phyloP scores from a whole-genome alignment of 2,113 vertebrate species.

The Gambusia holbrooki region DNA sequence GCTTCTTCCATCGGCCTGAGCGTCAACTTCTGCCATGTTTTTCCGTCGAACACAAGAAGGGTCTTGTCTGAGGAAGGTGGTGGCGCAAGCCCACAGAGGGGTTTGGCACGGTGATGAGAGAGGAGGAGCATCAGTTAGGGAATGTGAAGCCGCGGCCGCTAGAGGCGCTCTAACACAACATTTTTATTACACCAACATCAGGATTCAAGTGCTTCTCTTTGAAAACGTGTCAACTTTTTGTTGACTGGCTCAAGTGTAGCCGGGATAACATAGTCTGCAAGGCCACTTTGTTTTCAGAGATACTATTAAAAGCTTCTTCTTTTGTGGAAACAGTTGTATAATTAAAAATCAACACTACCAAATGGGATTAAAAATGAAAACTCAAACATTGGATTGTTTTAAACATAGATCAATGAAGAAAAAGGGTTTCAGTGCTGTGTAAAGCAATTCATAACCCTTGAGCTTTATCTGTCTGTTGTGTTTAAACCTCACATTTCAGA shows the following conservation, averaged over 20 bases:
- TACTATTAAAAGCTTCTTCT: conserved; percentile 18
- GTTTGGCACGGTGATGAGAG: conserved; percentile 10
- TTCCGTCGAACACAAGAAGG: conserved; percentile 8
- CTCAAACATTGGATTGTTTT: background rate
- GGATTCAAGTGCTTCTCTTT: background rate
- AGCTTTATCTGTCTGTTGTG: background rate
- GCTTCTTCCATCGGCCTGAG: conserved; percentile 37
- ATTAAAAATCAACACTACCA: background rate
- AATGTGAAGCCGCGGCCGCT: conserved; percentile 33
- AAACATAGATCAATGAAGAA: background rate
- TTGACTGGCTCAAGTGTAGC: background rate
- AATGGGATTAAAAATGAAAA: background rate
- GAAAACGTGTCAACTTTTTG: background rate
- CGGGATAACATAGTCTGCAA: background rate
- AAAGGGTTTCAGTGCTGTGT: background rate
- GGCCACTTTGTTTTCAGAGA: background rate
- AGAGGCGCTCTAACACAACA: conserved; percentile 42
- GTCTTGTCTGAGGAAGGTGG: conserved; percentile 14
- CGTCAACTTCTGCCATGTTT: conserved; percentile 75
- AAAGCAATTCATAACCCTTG: background rate
- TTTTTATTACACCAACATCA: background rate
- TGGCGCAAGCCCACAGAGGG: background rate
- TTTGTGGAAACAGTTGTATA: background rate
- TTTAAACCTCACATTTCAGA: background rate
- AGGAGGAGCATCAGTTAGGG: conserved; percentile 52